Base-by-base conservation (phyloP, 2,113 vertebrate genomes). In the Phrynosoma blainvillii region DNA sequence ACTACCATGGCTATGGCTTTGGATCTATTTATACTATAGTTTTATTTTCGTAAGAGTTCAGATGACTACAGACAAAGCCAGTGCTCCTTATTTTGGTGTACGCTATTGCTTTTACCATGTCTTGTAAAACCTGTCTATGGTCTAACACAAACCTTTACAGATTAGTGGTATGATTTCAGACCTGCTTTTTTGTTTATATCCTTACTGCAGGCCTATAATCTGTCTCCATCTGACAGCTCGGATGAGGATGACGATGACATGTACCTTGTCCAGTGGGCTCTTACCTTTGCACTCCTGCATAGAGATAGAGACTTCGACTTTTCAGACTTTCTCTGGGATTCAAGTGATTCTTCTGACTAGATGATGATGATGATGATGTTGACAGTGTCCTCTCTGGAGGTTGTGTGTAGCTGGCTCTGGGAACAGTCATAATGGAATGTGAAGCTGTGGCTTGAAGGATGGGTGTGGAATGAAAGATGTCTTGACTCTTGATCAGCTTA, bases 281-380 rank as follows among this genome's bases (percentile, higher is more conserved):
- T 98, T 40, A 91, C 93, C 27, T 68, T 97, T 92, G 91, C 96
- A 1, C 71, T 97, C 56, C 73, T 97, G 18, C 81, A 88, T 20
- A 12, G 9, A 0, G 84, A 89, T 23, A 7, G 4, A 0, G 74
- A 88, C 0, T 5, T 84, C 20, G 83, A 11, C 5, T 88, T 40
- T 27, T 66, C 54, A 0, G 30, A 79, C 0, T 92, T 93, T 0
- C 1, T 89, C 18, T 0, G 0, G 0, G 36, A 86, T 62, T 75
- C 36, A 25, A 81, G 20, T 0, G 86, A 94, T 77, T 93, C 91
- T 77, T 93, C 92, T 0, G 84, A 92, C 87, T 96, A 30, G 92
- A 75, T 42, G 47, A 77, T 25, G 77, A 2, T 0, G 10, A 30
- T 12, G 59, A 59, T 12, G 56, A 59, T 14, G 14, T 36, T 36